Evolutionary conservation across 2,888 invertebrate genomes (phyloP), one percentile per base, ranked within the genome.

Genomic region (Leptinotarsa juncta): DNA sequence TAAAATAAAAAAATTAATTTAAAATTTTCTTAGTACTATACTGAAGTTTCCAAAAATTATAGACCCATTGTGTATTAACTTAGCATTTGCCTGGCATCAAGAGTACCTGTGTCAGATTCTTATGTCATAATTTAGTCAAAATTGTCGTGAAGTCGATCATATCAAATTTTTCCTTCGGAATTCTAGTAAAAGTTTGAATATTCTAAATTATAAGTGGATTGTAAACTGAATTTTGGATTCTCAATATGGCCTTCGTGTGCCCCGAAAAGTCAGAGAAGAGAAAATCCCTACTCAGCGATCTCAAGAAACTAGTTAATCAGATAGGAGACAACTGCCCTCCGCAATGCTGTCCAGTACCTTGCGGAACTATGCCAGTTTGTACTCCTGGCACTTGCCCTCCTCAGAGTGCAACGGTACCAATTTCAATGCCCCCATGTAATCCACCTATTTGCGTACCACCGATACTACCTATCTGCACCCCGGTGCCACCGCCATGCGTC

Each of bases 391-490:
- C 77, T 14, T 77, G 77, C n/a, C 77, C 77, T n/a, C 71, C 77
- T 18, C 71, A 71, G 16, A 72, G 65, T 14, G 79, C 82, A 53
- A 84, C 86, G 10, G 87, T 87, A 2, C 85, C 85, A 16, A 80
- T 85, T 14, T 75, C 79, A 60, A 78, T 79, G 15, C 75, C 82
- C 0, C 72, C 81, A 1, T 73, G 78, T 0, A 75, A 79, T 14
- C 79, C 80, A 50, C 90, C 90, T 1, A 89, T 90, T 77, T 90
- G 90, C 79, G 90, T 91, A 3, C 88, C 91, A 1, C 90, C 91
- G 14, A 90, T 90, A 75, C 75, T 87, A 72, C 88, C 88, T 4
- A 86, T 87, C 26, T 87, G 87, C 69, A 84, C 89, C 1, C 90
- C 88, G 0, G 84, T 83, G 42, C 85, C 86, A 14, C 90, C 88